Percentiles rank a stretch among this genome's conserved stretches.
phyloP scores from a whole-genome alignment of 1,140 invertebrate species.

The Apocrypta bakeri region DNA sequence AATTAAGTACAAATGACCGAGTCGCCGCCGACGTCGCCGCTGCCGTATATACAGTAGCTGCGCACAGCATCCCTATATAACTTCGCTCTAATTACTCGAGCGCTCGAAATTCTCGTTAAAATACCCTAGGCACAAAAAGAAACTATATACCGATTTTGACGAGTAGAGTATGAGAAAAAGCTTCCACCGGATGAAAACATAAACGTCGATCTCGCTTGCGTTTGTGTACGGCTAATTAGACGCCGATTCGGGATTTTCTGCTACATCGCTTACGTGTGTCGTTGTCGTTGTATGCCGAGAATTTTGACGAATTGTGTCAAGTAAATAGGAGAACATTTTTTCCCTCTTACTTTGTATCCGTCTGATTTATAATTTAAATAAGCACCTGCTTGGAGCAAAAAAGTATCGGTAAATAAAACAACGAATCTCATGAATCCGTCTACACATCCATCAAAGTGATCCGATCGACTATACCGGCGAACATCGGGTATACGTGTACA shows the following conservation, averaged over 20 bases:
- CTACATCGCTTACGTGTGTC: background rate
- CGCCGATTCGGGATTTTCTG: background rate
- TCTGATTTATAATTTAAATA: constrained; percentile 27
- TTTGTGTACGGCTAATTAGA: background rate
- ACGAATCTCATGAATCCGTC: background rate
- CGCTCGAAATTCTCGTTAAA: constrained; percentile 70
- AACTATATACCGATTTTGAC: background rate
- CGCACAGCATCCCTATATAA: constrained; percentile 52
- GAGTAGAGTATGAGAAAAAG: background rate
- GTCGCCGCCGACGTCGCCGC: constrained; percentile 27
- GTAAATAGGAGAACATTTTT: too few species aligned
- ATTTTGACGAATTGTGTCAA: background rate
- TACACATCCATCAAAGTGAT: constrained; percentile 31
- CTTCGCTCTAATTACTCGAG: constrained; percentile 65
- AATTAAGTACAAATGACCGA: constrained; percentile 60
- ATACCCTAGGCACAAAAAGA: constrained; percentile 60
- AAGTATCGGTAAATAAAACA: constrained; percentile 28
- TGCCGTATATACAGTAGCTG: background rate
- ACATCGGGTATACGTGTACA: background rate
- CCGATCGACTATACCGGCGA: constrained; percentile 24
- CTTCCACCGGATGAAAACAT: constrained; percentile 22
- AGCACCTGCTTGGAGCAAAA: constrained; percentile 18
- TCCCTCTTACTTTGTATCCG: background rate
- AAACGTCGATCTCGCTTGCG: background rate
- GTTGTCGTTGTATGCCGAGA: background rate